Percentiles rank a stretch among this genome's conserved stretches.
Evolutionary conservation across 2,113 vertebrate species (phyloP).

Genomic region (Eurypyga helias): DNA sequence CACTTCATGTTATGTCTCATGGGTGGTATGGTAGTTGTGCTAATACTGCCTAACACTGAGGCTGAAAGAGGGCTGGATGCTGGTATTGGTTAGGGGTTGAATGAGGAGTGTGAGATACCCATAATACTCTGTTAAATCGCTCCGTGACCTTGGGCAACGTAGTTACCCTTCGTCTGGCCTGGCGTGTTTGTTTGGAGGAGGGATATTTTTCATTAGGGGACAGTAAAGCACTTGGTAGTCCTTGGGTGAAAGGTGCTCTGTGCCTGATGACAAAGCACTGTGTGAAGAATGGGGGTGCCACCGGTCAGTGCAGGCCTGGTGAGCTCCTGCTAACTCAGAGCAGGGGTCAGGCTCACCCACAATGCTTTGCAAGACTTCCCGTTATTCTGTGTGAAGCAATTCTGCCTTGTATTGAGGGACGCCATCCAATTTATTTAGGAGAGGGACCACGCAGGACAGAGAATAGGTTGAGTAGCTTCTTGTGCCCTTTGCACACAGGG

Average conservation of each 20-base stretch:
- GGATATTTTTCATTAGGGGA: background rate
- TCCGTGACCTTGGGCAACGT: background rate
- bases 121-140: background rate
- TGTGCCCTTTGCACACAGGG: background rate
- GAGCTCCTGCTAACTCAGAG: background rate
- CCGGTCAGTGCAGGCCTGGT: background rate
- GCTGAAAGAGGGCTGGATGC: background rate
- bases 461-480: background rate
- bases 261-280: background rate
- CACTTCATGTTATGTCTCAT: rapidly evolving
- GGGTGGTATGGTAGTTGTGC: background rate
- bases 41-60: background rate
- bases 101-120: background rate
- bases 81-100: background rate
- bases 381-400: background rate
- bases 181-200: background rate
- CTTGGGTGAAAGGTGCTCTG: background rate
- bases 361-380: background rate
- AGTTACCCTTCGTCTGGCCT: background rate
- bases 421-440: background rate
- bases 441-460: background rate
- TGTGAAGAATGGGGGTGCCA: rapidly evolving
- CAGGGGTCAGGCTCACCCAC: background rate
- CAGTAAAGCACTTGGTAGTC: background rate
- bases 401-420: background rate